These are phyloP conservation scores for Psittacus erithacus DNA, from an alignment of 2,113 vertebrate genomes.

Conservation along the genomic window DNA sequence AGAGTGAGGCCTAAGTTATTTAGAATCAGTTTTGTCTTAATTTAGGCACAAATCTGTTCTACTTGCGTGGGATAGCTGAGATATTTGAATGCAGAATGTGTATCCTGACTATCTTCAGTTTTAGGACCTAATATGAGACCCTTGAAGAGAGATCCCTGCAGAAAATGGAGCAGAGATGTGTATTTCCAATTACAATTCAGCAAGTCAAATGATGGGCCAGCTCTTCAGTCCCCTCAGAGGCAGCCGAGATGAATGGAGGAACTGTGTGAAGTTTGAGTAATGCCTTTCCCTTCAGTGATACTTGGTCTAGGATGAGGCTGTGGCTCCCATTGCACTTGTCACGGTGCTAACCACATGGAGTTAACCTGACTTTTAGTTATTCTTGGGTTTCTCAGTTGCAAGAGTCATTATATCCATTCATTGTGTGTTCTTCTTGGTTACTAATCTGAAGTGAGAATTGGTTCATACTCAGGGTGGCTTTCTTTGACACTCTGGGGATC, in stretches of 20 bases:
- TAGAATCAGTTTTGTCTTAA: not conserved
- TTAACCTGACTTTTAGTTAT: constrained; percentile 38
- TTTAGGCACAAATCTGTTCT: not conserved
- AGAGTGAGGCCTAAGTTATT: not conserved
- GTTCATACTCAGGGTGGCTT: not conserved
- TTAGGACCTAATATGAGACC: not conserved
- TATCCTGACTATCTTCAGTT: not conserved
- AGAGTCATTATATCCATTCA: not conserved
- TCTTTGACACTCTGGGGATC: not conserved
- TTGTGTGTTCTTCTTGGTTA: constrained; percentile 26
- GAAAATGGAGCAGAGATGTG: not conserved
- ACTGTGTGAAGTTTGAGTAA: constrained; percentile 23
- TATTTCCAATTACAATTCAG: constrained; percentile 37
- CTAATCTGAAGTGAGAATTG: constrained; percentile 47
- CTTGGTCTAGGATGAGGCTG: not conserved
- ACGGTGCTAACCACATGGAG: not conserved
- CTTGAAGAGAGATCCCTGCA: not conserved
- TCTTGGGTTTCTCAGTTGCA: constrained; percentile 39
- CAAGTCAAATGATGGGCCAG: constrained; percentile 23
- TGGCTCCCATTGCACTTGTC: not conserved
- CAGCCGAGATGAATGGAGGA: not conserved
- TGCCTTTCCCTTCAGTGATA: constrained; percentile 2
- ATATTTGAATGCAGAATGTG: not conserved
- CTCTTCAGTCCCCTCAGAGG: constrained; percentile 12
- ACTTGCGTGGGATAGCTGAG: not conserved